phyloP scores from a whole-genome alignment of 2,797 vertebrate species.

The Tinamus major region DNA sequence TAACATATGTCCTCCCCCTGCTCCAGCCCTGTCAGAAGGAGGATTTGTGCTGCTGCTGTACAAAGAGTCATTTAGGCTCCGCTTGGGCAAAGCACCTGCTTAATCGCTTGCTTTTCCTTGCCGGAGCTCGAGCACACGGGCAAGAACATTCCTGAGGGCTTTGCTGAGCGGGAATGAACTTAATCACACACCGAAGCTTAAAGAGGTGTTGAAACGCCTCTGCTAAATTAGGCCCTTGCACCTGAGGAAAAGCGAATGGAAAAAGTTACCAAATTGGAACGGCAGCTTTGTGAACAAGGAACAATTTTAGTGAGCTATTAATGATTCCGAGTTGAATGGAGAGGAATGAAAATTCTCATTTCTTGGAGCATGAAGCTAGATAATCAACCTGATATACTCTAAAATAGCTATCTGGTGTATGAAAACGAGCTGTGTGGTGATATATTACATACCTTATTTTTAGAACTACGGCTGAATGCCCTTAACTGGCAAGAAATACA shows the following conservation, averaged over 20 bases:
- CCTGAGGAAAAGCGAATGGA: neutral
- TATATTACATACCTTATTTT: neutral
- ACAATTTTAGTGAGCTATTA: neutral
- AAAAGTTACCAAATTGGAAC: neutral
- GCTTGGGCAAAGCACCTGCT: constrained; percentile 51
- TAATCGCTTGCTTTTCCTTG: neutral
- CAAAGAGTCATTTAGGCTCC: constrained; percentile 45
- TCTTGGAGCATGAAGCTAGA: neutral
- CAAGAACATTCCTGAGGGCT: neutral
- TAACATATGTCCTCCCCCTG: neutral
- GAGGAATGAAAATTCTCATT: neutral
- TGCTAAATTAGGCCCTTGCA: neutral
- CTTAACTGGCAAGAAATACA: neutral
- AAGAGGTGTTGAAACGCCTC: neutral
- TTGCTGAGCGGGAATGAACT: constrained; percentile 17
- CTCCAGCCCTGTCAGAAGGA: constrained; percentile 41
- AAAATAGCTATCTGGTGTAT: neutral
- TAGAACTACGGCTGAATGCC: neutral
- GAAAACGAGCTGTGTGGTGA: neutral
- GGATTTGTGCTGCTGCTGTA: constrained; percentile 40
- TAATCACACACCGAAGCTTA: neutral
- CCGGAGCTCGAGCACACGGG: fast-evolving
- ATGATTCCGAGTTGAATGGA: neutral
- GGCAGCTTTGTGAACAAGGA: neutral
- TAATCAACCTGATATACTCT: neutral